Evolutionary conservation across 2,888 invertebrate genomes (phyloP).

Genomic region (Melinopterus prodromus): DNA sequence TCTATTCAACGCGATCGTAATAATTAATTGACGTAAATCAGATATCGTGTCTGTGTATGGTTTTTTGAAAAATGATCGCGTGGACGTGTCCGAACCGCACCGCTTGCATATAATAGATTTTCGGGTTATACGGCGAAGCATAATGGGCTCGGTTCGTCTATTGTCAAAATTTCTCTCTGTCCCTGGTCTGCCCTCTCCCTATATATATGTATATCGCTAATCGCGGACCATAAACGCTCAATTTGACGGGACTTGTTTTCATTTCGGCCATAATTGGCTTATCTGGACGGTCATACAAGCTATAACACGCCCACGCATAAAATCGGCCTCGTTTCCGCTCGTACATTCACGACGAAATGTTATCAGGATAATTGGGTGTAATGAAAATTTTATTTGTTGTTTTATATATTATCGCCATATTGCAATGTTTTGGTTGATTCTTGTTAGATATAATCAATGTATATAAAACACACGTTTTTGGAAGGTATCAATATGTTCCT

Average conservation of each 20-base stretch:
- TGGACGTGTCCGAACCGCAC: neutral
- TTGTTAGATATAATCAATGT: no score
- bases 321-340: neutral
- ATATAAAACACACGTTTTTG: no score
- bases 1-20: neutral
- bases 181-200: neutral
- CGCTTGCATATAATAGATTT: neutral
- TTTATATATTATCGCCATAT: no score
- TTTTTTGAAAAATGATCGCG: neutral
- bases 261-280: neutral
- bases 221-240: neutral
- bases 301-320: neutral
- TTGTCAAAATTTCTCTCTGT: neutral
- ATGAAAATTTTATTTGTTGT: neutral
- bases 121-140: neutral
- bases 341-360: neutral
- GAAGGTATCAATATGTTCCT: no score
- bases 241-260: neutral
- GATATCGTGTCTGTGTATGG: neutral
- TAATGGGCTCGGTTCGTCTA: neutral
- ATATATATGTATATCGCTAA: neutral
- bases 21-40: conserved; percentile 4
- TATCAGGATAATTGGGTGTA: neutral
- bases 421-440: no score
- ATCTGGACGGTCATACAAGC: neutral